These are phyloP conservation scores for Meteorus sp. DNA, from an alignment of 1,140 invertebrate genomes.

Conservation along the genomic window DNA sequence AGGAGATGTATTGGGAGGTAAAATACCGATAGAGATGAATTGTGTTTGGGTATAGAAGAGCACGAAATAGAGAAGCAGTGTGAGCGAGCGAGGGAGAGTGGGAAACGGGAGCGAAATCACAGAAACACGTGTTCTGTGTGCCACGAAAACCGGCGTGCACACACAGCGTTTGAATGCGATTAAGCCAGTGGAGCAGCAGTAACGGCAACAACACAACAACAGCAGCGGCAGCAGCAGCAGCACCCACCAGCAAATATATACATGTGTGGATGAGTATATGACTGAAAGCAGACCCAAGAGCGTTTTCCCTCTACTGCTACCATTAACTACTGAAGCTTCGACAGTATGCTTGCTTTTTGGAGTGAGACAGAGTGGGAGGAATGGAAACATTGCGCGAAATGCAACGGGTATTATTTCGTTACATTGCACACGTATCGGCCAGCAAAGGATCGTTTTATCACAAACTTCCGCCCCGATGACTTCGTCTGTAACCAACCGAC, in stretches of 20 bases:
- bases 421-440: slow-evolving; percentile 31
- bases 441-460: slow-evolving; percentile 42
- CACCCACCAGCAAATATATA: too few species aligned
- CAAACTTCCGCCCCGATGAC: slow-evolving; percentile 34
- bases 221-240: neutral
- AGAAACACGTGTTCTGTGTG: slow-evolving; percentile 40
- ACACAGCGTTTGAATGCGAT: slow-evolving; percentile 38
- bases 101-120: slow-evolving; percentile 32
- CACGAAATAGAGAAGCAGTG: neutral
- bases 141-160: slow-evolving; percentile 22
- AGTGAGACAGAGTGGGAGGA: neutral
- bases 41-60: neutral
- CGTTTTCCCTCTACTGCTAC: slow-evolving; percentile 7
- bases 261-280: too few species aligned
- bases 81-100: slow-evolving; percentile 4
- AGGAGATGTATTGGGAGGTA: neutral
- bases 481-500: slow-evolving; percentile 32
- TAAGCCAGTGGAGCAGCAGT: slow-evolving; percentile 33
- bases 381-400: slow-evolving; percentile 13
- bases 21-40: neutral
- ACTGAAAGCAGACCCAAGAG: slow-evolving; percentile 8
- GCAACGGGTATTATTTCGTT: slow-evolving; percentile 39
- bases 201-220: slow-evolving; percentile 7
- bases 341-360: slow-evolving; percentile 3
- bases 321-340: slow-evolving; percentile 7